A percentile compares a stretch with the other conserved stretches of the same genome.
Evolutionary conservation across 2,113 vertebrate species (phyloP).

Genomic region (Tiliqua scincoides): DNA sequence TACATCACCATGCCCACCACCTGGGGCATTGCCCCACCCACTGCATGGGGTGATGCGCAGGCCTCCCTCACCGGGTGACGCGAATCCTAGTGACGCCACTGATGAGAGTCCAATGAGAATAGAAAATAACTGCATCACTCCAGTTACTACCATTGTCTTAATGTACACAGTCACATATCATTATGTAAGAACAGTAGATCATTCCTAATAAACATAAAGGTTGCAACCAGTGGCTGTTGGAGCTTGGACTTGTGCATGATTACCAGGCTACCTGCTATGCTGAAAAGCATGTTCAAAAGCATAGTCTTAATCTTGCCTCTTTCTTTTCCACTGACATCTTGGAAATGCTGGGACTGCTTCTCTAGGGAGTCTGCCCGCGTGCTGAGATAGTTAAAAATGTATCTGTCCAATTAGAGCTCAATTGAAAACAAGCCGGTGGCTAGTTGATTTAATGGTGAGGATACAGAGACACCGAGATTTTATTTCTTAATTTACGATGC

Average conservation of each 20-base stretch:
- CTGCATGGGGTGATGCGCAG: too few species aligned
- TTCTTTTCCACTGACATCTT: constrained; percentile 15
- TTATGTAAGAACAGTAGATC: constrained; percentile 3
- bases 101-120: not conserved
- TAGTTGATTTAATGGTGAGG: constrained; percentile 47
- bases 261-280: not conserved
- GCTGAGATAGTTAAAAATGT: constrained; percentile 53
- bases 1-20: too few species aligned
- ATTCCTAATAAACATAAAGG: constrained; percentile 1
- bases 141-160: not conserved
- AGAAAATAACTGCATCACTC: not conserved
- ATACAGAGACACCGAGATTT: constrained; percentile 34
- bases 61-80: too few species aligned
- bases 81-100: too few species aligned
- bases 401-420: constrained; percentile 62
- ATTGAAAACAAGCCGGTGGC: constrained; percentile 47
- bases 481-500: constrained; percentile 61
- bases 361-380: constrained; percentile 30
- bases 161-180: not conserved
- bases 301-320: not conserved
- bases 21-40: too few species aligned
- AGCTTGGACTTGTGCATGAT: not conserved
- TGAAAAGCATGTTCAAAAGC: constrained; percentile 6
- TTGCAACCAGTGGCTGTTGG: not conserved
- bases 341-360: constrained; percentile 44